These are phyloP conservation scores for Papilio glaucus DNA, from an alignment of 1,140 invertebrate species.

Conservation along the genomic window DNA sequence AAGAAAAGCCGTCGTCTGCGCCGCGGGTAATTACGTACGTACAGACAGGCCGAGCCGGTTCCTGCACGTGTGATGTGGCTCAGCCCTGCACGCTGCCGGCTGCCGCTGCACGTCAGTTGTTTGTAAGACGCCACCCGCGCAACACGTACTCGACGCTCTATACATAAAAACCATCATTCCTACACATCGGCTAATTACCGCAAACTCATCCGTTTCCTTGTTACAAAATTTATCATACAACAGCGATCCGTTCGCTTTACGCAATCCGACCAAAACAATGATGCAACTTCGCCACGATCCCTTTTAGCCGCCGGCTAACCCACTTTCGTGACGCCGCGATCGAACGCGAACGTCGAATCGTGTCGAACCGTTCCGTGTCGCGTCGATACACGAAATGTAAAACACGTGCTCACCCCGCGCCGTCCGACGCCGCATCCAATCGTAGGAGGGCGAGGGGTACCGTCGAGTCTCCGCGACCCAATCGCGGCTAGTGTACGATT, in stretches of 20 bases:
- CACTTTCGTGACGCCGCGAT: slow-evolving; percentile 50
- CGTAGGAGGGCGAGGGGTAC: slow-evolving; percentile 81
- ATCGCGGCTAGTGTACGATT: slow-evolving; percentile 83
- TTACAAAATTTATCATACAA: slow-evolving; percentile 20
- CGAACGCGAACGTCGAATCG: slow-evolving; percentile 41
- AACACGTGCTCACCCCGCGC: slow-evolving; percentile 74
- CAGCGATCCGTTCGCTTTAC: slow-evolving; percentile 37
- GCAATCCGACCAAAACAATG: slow-evolving; percentile 47
- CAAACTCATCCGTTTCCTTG: slow-evolving; percentile 33
- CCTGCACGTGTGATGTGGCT: slow-evolving; percentile 61
- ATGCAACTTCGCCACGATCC: slow-evolving; percentile 72
- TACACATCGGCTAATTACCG: slow-evolving; percentile 32
- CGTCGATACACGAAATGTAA: slow-evolving; percentile 62
- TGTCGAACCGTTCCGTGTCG: slow-evolving; percentile 42
- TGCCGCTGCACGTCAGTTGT: slow-evolving; percentile 56
- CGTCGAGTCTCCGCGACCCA: slow-evolving; percentile 78
- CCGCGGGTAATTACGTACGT: slow-evolving; percentile 51
- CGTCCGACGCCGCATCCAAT: slow-evolving; percentile 70
- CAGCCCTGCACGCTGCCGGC: slow-evolving; percentile 35
- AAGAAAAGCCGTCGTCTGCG: slow-evolving; percentile 22
- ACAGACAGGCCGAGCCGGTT: slow-evolving; percentile 54
- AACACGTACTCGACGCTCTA: slow-evolving; percentile 48
- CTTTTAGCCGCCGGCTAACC: slow-evolving; percentile 56
- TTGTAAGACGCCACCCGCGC: slow-evolving; percentile 55
- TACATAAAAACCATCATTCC: slow-evolving; percentile 44